phyloP scores from a whole-genome alignment of 2,888 invertebrate genomes.

The Bedellia somnulentella region DNA sequence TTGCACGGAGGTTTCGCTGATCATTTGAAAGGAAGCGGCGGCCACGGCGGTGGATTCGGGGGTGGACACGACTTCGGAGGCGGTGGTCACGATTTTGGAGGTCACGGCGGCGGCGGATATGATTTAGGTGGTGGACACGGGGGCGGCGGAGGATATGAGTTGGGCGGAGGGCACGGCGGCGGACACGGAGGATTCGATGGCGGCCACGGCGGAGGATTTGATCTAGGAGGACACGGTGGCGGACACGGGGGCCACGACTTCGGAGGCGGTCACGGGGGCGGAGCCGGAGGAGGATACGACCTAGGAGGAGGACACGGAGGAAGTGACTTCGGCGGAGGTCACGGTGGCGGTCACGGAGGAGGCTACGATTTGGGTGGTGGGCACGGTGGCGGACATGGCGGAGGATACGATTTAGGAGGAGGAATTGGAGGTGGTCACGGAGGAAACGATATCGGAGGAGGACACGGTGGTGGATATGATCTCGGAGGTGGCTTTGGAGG shows the following conservation, averaged over 20 bases:
- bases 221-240: constrained; percentile 10
- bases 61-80: constrained; percentile 13
- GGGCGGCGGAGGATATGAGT: constrained; percentile 5
- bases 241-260: constrained; percentile 16
- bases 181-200: constrained; percentile 7
- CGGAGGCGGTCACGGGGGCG: constrained; percentile 9
- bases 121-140: constrained; percentile 9
- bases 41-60: constrained; percentile 14
- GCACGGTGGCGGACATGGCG: constrained; percentile 6
- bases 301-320: constrained; percentile 15
- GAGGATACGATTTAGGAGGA: constrained; percentile 1
- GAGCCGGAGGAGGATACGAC: constrained; percentile 11
- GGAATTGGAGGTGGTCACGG: constrained; percentile 6
- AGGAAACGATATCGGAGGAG: constrained; percentile 10
- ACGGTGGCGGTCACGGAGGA: constrained; percentile 16
- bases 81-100: constrained; percentile 9
- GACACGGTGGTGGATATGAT: constrained; percentile 11
- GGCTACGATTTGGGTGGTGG: constrained; percentile 6
- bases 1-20: constrained; percentile 11
- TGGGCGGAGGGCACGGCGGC: constrained; percentile 7
- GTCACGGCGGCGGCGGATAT: constrained; percentile 7
- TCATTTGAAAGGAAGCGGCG: constrained; percentile 12
- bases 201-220: constrained; percentile 9
- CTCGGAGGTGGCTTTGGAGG: constrained; percentile 14
- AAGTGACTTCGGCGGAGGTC: constrained; percentile 12